These are phyloP conservation scores for Bothrops jararaca DNA, from an alignment of 2,113 vertebrate species.

Conservation along the genomic window DNA sequence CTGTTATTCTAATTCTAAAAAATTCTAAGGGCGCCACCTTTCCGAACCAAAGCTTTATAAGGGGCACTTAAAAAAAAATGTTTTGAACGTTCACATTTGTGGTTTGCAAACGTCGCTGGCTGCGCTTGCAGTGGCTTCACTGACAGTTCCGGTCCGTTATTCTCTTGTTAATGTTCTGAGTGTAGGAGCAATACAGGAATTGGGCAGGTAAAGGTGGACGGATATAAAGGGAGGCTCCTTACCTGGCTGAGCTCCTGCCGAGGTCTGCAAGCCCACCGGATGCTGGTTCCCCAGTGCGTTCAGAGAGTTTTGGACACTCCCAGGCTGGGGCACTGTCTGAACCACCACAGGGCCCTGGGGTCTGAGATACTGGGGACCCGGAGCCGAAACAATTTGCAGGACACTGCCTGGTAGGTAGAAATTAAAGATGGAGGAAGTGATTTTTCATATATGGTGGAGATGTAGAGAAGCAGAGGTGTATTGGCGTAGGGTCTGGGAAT, in stretches of 20 bases:
- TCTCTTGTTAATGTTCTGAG: not conserved
- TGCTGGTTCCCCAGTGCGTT: conserved; percentile 72
- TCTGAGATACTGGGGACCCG: conserved; percentile 83
- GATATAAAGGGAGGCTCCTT: not conserved
- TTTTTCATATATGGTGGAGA: no score
- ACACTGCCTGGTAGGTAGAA: conserved; percentile 78
- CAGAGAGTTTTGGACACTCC: conserved; percentile 73
- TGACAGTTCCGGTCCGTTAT: not conserved
- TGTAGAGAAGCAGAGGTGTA: no score
- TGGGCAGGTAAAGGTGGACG: not conserved
- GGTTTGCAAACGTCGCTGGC: not conserved
- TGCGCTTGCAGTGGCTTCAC: not conserved
- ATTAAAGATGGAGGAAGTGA: not conserved
- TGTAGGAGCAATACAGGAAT: not conserved
- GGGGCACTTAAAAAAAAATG: not conserved
- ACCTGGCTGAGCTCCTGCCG: conserved; percentile 75
- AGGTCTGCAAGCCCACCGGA: conserved; percentile 58
- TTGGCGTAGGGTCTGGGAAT: no score
- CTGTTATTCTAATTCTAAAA: no score
- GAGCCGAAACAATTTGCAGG: conserved; percentile 88
- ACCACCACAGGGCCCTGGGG: conserved; percentile 84
- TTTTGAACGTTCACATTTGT: not conserved
- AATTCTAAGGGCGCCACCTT: not conserved
- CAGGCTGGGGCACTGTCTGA: conserved; percentile 76
- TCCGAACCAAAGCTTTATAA: not conserved